Base-by-base conservation (phyloP, 2,888 invertebrate genomes). In the Carterocephalus palaemon region DNA sequence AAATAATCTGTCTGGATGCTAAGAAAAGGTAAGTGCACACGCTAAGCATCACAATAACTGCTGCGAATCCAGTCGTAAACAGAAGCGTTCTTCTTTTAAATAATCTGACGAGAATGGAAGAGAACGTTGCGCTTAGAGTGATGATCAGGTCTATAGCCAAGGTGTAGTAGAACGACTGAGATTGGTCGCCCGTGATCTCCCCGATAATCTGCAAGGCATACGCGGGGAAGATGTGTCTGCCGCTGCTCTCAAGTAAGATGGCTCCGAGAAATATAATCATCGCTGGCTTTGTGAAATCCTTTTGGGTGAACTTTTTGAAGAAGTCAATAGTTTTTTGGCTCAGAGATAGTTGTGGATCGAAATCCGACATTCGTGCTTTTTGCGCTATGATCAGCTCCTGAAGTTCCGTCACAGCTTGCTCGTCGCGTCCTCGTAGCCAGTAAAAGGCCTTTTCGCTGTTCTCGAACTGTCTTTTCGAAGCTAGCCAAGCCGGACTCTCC, bases 401-500 rank as follows among this genome's bases (percentile, higher is more conserved):
- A 0, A 80, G 43, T 53, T 74, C 73, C 17, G 38, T 49, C 4
- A 28, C 43, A 0, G 67, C 54, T 7, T 56, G 48, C 7, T 56
- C 47, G 13, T 49, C 41, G 3, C 59, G 56, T 10, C 89, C 90
- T 47, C 90, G 69, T 31, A 89, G 76, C 73, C 82, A 88, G 29
- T 75, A 70, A 9, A 89, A 88, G 0, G 88, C 71, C 4, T 70
- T 60, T 47, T 85, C 75, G 0, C 90, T 89, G 39, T 87, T 75
- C 3, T 75, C 72, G 1, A 72, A 65, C n/a, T 74, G 69, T 1
- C 80, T 82, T 43, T 83, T 88, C 1, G 86, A 77, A 0, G 89
- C 77, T 26, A 92, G 59, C 90, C 90, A 92, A 6, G 81, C 74
- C 0, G 91, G 91, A 8, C 90, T 88, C 65, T 92, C 92, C 0